Percentiles rank a stretch among this genome's conserved stretches.
phyloP scores from a whole-genome alignment of 1,140 invertebrate genomes.

The Stratiolaelaps scimitus region DNA sequence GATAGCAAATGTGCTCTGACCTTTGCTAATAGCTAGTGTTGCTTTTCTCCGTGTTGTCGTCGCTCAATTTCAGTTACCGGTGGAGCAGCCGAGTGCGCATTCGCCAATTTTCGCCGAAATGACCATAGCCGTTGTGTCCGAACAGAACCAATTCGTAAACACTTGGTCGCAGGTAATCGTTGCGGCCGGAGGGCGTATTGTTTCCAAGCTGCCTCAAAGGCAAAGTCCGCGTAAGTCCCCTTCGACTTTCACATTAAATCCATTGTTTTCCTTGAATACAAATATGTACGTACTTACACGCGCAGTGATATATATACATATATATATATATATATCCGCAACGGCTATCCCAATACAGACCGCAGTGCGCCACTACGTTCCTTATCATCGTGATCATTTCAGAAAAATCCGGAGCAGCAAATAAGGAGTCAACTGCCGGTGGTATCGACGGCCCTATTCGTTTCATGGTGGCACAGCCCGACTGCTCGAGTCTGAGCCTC shows the following conservation, averaged over 20 bases:
- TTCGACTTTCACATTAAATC: not conserved
- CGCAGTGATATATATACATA: too few relatives aligned
- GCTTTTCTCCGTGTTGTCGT: not conserved
- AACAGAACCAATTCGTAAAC: conserved; percentile 20
- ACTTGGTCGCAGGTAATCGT: conserved; percentile 24
- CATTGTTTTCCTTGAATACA: too few relatives aligned
- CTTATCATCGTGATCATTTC: too few relatives aligned
- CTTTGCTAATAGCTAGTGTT: too few relatives aligned
- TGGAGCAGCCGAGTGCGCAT: conserved; percentile 2
- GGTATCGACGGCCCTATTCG: not conserved
- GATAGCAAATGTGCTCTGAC: too few relatives aligned
- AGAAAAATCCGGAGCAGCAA: not conserved
- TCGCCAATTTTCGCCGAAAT: conserved; percentile 12
- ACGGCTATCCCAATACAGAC: too few relatives aligned
- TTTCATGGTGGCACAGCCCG: conserved; percentile 19
- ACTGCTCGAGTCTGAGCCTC: not conserved
- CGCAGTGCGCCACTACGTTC: too few relatives aligned
- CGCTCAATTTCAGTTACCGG: not conserved
- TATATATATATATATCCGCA: too few relatives aligned
- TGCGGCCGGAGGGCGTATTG: conserved; percentile 16
- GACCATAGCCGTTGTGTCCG: conserved; percentile 8
- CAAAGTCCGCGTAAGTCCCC: conserved; percentile 25
- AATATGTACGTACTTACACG: too few relatives aligned
- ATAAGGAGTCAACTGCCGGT: not conserved
- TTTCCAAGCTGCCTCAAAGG: conserved; percentile 7